phyloP scores from a whole-genome alignment of 2,113 vertebrate genomes.

The Calidris pugnax region DNA sequence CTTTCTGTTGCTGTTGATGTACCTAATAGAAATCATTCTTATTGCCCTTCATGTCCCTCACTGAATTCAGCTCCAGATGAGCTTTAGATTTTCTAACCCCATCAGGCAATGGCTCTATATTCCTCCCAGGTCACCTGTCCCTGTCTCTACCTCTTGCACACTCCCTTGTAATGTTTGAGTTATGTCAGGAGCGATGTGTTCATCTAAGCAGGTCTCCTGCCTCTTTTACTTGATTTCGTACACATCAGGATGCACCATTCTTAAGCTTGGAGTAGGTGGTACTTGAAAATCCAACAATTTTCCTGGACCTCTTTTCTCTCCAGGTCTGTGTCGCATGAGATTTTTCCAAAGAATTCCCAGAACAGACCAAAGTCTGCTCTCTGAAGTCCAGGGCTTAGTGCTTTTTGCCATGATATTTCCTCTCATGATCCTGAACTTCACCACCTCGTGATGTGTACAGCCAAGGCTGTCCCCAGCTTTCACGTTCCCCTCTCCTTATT shows the following conservation, averaged over 20 bases:
- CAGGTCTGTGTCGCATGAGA: too few species aligned
- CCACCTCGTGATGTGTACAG: background rate
- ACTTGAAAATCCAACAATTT: background rate
- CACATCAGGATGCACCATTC: background rate
- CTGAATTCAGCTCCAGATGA: background rate
- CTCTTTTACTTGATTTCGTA: background rate
- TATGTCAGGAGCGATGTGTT: background rate
- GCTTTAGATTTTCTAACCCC: background rate
- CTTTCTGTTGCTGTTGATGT: background rate
- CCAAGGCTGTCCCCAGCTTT: background rate
- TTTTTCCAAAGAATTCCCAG: background rate
- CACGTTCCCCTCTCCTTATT: background rate
- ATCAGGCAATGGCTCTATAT: background rate
- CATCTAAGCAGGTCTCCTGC: background rate
- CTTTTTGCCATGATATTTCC: background rate
- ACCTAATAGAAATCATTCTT: background rate
- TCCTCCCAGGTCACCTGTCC: background rate
- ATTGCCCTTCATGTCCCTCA: background rate
- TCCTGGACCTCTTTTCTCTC: background rate
- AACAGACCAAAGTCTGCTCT: background rate
- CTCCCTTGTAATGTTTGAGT: background rate
- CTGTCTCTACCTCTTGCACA: background rate
- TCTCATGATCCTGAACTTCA: background rate
- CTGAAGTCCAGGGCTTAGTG: background rate
- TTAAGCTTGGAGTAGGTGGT: background rate